Percentiles rank a stretch among this genome's conserved stretches.
Conservation (phyloP, 2,113 vertebrate genomes). For the Caretta caretta region DNA sequence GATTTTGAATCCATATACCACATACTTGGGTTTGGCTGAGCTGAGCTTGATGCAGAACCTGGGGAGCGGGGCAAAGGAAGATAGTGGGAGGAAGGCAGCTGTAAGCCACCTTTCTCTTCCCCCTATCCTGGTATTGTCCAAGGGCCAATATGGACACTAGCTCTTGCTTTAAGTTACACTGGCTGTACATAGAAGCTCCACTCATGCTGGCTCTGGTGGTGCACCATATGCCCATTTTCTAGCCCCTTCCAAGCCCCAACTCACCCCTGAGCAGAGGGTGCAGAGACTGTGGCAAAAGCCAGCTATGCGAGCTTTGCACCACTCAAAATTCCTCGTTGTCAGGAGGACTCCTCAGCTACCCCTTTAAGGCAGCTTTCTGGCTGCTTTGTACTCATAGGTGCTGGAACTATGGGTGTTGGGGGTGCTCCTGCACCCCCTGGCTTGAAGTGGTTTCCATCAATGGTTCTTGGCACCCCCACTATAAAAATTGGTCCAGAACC, state of each 20-base stretch:
- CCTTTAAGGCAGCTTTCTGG: background rate
- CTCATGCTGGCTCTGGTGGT: background rate
- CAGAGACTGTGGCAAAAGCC: background rate
- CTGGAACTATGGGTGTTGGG: no score
- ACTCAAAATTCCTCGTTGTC: background rate
- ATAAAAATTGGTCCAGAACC: no score
- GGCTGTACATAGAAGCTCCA: background rate
- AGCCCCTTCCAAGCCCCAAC: background rate
- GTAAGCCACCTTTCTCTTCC: background rate
- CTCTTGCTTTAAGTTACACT: background rate
- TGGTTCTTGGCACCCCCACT: no score
- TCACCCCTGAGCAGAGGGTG: background rate
- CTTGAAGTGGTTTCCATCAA: no score
- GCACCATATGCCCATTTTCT: background rate
- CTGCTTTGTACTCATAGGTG: background rate
- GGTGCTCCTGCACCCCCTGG: no score
- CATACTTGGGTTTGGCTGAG: accelerated
- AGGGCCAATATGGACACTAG: background rate
- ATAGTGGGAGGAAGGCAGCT: background rate
- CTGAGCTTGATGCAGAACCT: background rate
- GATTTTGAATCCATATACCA: background rate
- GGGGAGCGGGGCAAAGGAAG: background rate
- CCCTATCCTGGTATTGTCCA: background rate
- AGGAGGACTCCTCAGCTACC: background rate
- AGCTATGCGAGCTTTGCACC: background rate